A percentile compares a stretch with the other conserved stretches of the same genome.
Evolutionary conservation across 64 coral and sea anemone species (phyloP).

Genomic region (Montipora efflorescens): DNA sequence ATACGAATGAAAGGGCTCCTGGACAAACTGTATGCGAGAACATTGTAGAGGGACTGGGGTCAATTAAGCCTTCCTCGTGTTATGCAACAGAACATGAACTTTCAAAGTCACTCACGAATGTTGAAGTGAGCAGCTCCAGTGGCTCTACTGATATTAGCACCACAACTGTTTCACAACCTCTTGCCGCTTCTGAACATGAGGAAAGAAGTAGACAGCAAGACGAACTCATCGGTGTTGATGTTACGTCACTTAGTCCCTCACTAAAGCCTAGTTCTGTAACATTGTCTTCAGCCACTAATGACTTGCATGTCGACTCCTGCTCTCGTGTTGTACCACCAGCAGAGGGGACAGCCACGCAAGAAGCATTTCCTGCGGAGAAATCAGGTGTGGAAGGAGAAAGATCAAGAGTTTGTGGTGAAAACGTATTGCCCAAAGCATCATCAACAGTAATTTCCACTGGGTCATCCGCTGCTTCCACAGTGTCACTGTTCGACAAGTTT

Average conservation of each 20-base stretch:
- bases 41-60: no score
- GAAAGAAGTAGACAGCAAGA: neutral
- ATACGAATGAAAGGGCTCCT: neutral
- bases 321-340: neutral
- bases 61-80: neutral
- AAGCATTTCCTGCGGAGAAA: neutral
- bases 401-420: neutral
- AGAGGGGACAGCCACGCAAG: neutral
- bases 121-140: neutral
- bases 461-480: neutral
- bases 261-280: neutral
- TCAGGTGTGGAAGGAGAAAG: neutral
- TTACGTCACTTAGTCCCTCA: neutral
- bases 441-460: no score
- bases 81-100: neutral
- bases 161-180: neutral
- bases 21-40: neutral
- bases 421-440: neutral
- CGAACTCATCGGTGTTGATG: constrained; percentile 45
- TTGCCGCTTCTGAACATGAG: neutral
- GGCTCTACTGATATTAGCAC: neutral
- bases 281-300: neutral
- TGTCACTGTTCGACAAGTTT: neutral
- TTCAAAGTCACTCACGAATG: neutral
- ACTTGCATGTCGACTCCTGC: neutral